Percentiles rank a stretch among this genome's conserved stretches.
Evolutionary conservation across 1,140 invertebrate species (phyloP).

Genomic region (Parapsyche elsis): DNA sequence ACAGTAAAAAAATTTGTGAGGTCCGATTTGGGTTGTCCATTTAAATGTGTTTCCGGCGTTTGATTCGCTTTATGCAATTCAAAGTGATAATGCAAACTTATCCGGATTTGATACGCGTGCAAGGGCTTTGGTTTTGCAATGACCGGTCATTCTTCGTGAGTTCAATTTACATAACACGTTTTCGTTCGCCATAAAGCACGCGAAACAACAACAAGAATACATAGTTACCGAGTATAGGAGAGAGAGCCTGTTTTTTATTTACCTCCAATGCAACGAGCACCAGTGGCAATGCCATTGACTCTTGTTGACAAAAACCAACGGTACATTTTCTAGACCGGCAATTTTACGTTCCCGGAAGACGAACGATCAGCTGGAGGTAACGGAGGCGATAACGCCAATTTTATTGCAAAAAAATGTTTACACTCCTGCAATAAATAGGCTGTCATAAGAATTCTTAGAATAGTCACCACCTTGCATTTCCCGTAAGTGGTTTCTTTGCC

Average conservation of each 20-base stretch:
- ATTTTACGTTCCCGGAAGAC: neutral
- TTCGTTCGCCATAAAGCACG: neutral
- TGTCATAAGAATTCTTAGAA: too few species aligned
- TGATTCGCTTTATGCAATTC: neutral
- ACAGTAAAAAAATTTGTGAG: too few species aligned
- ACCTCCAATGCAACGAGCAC: neutral
- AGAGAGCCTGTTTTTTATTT: neutral
- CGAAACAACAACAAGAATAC: neutral
- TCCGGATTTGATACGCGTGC: neutral
- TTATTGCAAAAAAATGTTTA: too few species aligned
- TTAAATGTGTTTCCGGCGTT: neutral
- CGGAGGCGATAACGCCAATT: too few species aligned
- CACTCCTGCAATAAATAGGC: too few species aligned
- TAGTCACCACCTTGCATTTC: too few species aligned
- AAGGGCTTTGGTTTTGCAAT: neutral
- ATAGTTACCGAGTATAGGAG: neutral
- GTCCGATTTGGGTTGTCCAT: too few species aligned
- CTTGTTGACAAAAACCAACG: conserved; percentile 17
- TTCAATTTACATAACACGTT: conserved; percentile 7
- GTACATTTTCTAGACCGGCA: neutral
- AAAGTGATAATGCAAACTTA: neutral
- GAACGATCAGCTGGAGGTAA: neutral
- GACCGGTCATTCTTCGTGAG: neutral
- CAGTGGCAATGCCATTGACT: conserved; percentile 18
- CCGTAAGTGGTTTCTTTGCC: too few species aligned